Percentiles rank a stretch among this genome's conserved stretches.
Evolutionary conservation across 2,888 invertebrate genomes (phyloP).

Genomic region (Torymus aiolomorphi): DNA sequence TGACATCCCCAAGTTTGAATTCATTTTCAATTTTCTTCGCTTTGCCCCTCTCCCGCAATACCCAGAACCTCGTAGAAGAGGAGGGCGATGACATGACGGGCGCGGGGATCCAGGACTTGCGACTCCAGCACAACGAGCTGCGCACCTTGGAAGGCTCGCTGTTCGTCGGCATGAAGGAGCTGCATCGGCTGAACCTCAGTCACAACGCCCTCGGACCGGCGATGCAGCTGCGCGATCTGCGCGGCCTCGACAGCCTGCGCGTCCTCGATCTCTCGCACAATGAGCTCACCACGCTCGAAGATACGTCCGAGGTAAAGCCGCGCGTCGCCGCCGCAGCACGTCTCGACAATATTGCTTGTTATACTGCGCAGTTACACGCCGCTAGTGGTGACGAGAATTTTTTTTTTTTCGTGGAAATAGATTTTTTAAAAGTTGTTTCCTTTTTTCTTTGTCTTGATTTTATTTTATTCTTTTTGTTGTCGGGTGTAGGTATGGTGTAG

Average conservation of each 20-base stretch:
- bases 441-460: too few species aligned
- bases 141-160: constrained; percentile 85
- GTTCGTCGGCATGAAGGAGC: constrained; percentile 83
- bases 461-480: too few species aligned
- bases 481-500: too few species aligned
- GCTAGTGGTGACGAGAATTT: too few species aligned
- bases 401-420: too few species aligned
- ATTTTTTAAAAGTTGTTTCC: too few species aligned
- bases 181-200: constrained; percentile 84
- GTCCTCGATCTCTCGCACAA: constrained; percentile 88
- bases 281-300: constrained; percentile 85
- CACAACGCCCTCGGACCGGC: constrained; percentile 83
- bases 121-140: constrained; percentile 85
- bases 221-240: constrained; percentile 86
- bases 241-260: constrained; percentile 85
- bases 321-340: too few species aligned
- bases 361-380: too few species aligned
- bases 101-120: constrained; percentile 83
- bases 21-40: too few species aligned
- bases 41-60: too few species aligned
- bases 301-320: constrained; percentile 85
- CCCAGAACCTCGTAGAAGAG: constrained; percentile 86
- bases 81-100: constrained; percentile 76
- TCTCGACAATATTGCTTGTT: too few species aligned
- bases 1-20: too few species aligned